Percentiles rank a stretch among this genome's conserved stretches.
These are phyloP conservation scores for Anarrhichthys ocellatus DNA, from an alignment of 2,113 vertebrate species.

Conservation along the genomic window DNA sequence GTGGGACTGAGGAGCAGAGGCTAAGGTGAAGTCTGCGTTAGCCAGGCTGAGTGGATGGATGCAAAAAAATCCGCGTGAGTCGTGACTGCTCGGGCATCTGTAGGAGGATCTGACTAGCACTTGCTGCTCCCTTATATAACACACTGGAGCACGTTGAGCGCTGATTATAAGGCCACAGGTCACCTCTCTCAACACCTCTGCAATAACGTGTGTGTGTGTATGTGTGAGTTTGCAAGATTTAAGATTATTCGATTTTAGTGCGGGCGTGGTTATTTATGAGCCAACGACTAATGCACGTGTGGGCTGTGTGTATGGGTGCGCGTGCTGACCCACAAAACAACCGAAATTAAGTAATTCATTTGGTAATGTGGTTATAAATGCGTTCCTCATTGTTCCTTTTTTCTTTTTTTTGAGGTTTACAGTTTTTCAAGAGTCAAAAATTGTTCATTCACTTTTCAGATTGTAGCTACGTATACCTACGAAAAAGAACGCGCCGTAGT, in stretches of 20 bases:
- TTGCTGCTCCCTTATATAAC: slow-evolving; percentile 82
- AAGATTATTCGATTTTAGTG: slow-evolving; percentile 28
- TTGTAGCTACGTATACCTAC: too few relatives aligned
- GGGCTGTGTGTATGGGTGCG: neutral
- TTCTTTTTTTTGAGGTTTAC: neutral
- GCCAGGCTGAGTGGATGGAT: slow-evolving; percentile 66
- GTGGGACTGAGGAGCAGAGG: slow-evolving; percentile 57
- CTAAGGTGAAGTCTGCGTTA: slow-evolving; percentile 62
- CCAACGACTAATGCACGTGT: neutral
- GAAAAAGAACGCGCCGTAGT: too few relatives aligned
- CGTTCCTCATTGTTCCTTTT: neutral
- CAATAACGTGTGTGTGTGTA: slow-evolving; percentile 44
- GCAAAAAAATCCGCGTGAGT: slow-evolving; percentile 78
- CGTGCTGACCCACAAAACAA: neutral
- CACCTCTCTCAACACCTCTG: slow-evolving; percentile 80
- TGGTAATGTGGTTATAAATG: neutral
- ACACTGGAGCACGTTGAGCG: slow-evolving; percentile 61
- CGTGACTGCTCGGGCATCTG: slow-evolving; percentile 86
- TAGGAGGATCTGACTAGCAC: slow-evolving; percentile 85
- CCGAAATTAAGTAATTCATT: neutral
- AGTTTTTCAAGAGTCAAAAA: neutral
- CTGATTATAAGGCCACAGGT: slow-evolving; percentile 78
- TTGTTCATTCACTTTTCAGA: neutral
- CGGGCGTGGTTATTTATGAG: slow-evolving; percentile 1
- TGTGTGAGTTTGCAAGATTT: slow-evolving; percentile 36